phyloP scores from a whole-genome alignment of 2,888 invertebrate genomes.

The Bembecia ichneumoniformis region DNA sequence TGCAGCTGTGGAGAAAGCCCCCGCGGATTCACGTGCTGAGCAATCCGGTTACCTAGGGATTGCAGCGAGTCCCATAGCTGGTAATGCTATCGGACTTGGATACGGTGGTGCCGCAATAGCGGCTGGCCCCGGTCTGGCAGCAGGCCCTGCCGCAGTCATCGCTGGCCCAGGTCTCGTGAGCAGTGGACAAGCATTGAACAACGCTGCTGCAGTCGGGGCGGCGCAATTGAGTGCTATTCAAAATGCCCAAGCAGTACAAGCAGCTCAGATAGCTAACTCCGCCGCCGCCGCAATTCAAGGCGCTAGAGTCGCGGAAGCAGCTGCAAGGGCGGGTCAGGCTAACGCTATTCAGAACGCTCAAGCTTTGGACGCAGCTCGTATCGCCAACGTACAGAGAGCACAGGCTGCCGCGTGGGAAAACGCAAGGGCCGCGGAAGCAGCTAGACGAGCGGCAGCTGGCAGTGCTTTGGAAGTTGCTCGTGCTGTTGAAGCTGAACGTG shows the following conservation, averaged over 20 bases:
- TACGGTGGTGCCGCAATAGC: constrained; percentile 10
- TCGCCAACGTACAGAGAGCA: constrained; percentile 56
- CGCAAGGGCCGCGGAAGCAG: constrained; percentile 55
- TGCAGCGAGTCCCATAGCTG: constrained; percentile 4
- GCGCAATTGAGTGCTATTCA: constrained; percentile 62
- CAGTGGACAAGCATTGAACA: constrained; percentile 45
- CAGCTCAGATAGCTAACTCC: constrained; percentile 52
- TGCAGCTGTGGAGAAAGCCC: constrained; percentile 22
- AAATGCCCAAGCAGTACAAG: constrained; percentile 60
- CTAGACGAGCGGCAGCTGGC: constrained; percentile 47
- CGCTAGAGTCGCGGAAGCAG: constrained; percentile 53
- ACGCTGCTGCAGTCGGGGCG: constrained; percentile 53
- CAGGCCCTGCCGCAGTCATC: background rate
- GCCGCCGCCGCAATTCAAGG: constrained; percentile 62
- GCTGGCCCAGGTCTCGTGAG: constrained; percentile 17
- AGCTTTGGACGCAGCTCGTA: constrained; percentile 53
- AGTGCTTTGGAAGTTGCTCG: constrained; percentile 40
- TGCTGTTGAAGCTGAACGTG: constrained; percentile 43
- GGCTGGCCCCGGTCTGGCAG: constrained; percentile 18
- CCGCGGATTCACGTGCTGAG: constrained; percentile 35
- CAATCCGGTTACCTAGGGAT: constrained; percentile 28
- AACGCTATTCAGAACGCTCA: constrained; percentile 60
- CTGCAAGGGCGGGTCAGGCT: constrained; percentile 51
- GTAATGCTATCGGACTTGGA: constrained; percentile 10
- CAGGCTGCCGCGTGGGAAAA: constrained; percentile 62